Conservation (phyloP, 1,140 invertebrate genomes). For the Cheumatopsyche charites region DNA sequence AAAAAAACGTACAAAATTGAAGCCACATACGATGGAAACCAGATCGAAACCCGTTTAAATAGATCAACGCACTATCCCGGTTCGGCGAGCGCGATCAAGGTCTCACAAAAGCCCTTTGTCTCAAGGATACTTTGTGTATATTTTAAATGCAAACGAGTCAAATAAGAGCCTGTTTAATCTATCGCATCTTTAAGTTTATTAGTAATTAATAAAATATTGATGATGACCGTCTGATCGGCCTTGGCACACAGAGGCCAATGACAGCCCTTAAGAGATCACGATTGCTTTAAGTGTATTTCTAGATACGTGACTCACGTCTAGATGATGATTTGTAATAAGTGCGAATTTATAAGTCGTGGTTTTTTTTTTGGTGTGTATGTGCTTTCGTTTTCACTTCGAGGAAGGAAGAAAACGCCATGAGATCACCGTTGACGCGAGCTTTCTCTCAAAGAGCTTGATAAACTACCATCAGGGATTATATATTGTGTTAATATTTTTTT, state of each 20-base stretch:
- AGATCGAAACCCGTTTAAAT: conserved; percentile 30
- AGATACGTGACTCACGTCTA: too few species aligned
- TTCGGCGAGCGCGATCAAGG: conserved; percentile 13
- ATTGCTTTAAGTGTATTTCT: too few species aligned
- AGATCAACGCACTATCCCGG: conserved; percentile 30
- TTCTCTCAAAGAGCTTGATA: conserved; percentile 11
- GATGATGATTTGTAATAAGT: too few species aligned
- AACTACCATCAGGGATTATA: too few species aligned
- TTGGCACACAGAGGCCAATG: not conserved
- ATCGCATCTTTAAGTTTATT: too few species aligned
- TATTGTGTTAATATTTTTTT: too few species aligned
- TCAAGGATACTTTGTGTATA: not conserved
- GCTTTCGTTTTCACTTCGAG: conserved; percentile 22
- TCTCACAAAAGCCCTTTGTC: conserved; percentile 24
- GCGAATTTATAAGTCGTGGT: not conserved
- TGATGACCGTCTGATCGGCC: not conserved
- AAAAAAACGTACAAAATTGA: not conserved
- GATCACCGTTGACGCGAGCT: conserved; percentile 28
- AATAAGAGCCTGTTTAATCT: too few species aligned
- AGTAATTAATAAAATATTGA: too few species aligned
- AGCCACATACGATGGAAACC: not conserved
- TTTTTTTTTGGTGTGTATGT: too few species aligned
- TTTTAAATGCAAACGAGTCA: too few species aligned
- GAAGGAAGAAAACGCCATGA: conserved; percentile 9
- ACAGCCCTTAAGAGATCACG: not conserved